Base-by-base conservation (phyloP, 2,888 invertebrate species). In the Zygogramma bicolorata region DNA sequence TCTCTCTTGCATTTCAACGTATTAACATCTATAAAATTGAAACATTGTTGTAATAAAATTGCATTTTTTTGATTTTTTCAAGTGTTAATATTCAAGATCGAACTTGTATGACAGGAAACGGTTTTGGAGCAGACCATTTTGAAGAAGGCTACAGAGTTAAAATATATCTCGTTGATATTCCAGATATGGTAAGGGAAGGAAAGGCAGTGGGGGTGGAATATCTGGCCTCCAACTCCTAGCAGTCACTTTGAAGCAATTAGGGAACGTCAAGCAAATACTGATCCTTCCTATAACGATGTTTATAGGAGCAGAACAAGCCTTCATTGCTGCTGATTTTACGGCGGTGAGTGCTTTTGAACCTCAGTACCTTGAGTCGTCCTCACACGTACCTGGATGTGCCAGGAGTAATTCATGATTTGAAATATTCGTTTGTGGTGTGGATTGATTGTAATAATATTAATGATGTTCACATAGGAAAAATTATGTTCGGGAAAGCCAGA, bases 281-380 rank as follows among this genome's bases (percentile, higher is more conserved):
- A 90, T 98, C 77, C 88, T 97, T 68, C 97, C 97, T 0, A 93
- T 98, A 49, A 97, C 97, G 0, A 93, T 97, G 80, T 98, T 97
- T 87, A 96, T 97, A 77, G 97, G 98, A 0, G 92, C 97, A 27
- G 97, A 97, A 83, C 97, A 97, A 86, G 97, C 97, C 0, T 97
- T 97, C 84, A 90, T 97, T 83, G 94, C 94, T 0, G 97, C 96
- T 34, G 94, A 94, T 84, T 95, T 92, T 77, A 95, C 93, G 5
- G 92, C 93, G 77, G 94, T 94, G 86, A 88, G 89, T 87, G 25
- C 3, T 29, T 13, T 61, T n/a, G 8, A 3, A n/a, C 22, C 25
- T 53, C 22, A 22, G 2, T 10, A 22, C 13, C 5, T n/a, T n/a
- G n/a, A n/a, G n/a, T n/a, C n/a, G n/a, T n/a, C n/a, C n/a, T n/a